phyloP scores from a whole-genome alignment of 2,888 invertebrate species.

The Bursaphelenchus okinawaensis region DNA sequence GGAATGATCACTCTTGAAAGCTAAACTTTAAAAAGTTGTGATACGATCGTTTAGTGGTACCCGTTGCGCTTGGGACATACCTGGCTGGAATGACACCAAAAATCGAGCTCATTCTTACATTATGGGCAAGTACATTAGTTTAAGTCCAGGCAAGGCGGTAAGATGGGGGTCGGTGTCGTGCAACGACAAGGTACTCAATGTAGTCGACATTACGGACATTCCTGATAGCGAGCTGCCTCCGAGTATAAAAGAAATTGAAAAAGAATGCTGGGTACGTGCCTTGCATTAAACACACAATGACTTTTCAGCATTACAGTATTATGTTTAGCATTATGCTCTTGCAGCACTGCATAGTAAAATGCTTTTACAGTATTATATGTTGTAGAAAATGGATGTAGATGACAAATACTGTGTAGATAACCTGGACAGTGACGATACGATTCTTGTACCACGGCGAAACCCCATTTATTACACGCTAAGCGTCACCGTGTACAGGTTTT shows the following conservation, averaged over 20 bases:
- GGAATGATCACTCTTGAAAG: too few species aligned
- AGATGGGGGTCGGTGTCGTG: neutral
- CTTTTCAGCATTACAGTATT: too few species aligned
- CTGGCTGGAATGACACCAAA: neutral
- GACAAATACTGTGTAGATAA: neutral
- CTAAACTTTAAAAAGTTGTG: too few species aligned
- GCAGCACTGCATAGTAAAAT: too few species aligned
- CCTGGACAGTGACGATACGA: neutral
- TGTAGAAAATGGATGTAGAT: too few species aligned
- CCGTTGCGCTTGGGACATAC: neutral
- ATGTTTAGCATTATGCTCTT: too few species aligned
- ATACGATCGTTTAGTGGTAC: too few species aligned
- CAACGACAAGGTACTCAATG: neutral
- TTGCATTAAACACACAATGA: too few species aligned
- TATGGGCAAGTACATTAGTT: neutral
- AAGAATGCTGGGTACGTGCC: neutral
- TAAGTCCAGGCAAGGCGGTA: neutral
- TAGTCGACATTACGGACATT: neutral
- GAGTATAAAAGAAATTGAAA: neutral
- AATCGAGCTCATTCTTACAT: neutral
- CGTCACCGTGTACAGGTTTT: neutral
- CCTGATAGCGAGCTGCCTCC: neutral
- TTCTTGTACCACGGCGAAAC: neutral
- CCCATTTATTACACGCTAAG: neutral
- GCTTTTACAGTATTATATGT: too few species aligned